Evolutionary conservation across 2,113 vertebrate genomes (phyloP).

Genomic region (Nipponia nippon): DNA sequence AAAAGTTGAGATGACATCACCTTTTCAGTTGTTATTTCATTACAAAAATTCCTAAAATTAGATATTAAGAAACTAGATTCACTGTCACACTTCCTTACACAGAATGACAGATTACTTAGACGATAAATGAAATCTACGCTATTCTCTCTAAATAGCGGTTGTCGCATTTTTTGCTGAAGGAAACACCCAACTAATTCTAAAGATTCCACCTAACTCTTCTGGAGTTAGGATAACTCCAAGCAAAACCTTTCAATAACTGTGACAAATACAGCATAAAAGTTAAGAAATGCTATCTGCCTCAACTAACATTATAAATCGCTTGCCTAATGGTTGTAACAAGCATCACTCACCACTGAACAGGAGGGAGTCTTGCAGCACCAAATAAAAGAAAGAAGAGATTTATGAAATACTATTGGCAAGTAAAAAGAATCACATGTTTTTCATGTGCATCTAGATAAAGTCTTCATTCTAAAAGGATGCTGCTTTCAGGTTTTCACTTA

Average conservation of each 20-base stretch:
- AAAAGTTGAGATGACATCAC: neutral
- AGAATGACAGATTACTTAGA: neutral
- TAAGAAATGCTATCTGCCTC: neutral
- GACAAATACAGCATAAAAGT: neutral
- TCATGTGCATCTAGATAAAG: neutral
- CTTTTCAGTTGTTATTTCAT: conserved; percentile 2
- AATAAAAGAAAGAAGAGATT: neutral
- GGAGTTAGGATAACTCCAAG: neutral
- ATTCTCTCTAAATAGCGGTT: neutral
- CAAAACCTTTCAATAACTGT: neutral
- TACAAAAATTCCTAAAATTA: neutral
- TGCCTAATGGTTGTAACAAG: neutral
- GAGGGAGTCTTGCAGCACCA: neutral
- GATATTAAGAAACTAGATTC: neutral
- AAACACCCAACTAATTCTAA: neutral
- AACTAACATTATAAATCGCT: neutral
- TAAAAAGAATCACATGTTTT: neutral
- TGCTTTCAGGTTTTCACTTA: neutral
- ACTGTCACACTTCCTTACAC: neutral
- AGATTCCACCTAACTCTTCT: neutral
- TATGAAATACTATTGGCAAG: neutral
- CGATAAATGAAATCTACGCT: neutral
- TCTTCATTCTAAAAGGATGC: neutral
- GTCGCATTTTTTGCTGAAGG: neutral
- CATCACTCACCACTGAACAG: neutral